Conservation (phyloP, 2,113 vertebrate genomes). For the Chloebia gouldiae region DNA sequence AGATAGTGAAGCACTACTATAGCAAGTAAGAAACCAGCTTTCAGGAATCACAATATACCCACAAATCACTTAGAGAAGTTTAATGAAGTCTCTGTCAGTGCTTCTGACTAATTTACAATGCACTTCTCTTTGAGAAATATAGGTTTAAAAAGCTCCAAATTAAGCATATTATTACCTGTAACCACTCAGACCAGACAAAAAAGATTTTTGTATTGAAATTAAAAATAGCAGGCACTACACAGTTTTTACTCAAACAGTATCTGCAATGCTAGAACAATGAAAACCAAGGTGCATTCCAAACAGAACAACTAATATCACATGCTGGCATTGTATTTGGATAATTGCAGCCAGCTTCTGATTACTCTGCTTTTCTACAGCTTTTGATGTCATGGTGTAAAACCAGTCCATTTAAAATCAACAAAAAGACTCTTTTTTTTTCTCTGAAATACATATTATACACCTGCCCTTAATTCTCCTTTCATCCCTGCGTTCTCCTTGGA, state of each 20-base stretch:
- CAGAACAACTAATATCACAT: background rate
- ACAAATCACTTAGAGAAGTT: background rate
- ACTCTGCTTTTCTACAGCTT: background rate
- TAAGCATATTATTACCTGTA: background rate
- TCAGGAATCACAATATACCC: background rate
- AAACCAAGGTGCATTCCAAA: background rate
- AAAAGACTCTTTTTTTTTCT: background rate
- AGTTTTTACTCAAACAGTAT: background rate
- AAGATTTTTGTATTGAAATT: background rate
- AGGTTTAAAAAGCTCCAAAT: background rate
- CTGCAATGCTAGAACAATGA: background rate
- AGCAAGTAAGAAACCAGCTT: background rate
- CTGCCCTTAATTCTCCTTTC: background rate
- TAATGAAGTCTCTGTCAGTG: background rate
- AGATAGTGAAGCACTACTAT: background rate
- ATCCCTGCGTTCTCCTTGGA: background rate
- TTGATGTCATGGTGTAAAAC: background rate
- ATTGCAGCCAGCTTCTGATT: background rate
- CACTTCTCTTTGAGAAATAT: background rate
- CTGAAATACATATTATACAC: background rate
- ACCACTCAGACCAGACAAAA: background rate
- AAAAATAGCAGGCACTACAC: background rate
- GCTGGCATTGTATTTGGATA: background rate
- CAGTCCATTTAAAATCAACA: background rate
- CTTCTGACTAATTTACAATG: background rate